Evolutionary conservation across 2,797 vertebrate genomes (phyloP).

Genomic region (Hyperoplus lanceolatus): DNA sequence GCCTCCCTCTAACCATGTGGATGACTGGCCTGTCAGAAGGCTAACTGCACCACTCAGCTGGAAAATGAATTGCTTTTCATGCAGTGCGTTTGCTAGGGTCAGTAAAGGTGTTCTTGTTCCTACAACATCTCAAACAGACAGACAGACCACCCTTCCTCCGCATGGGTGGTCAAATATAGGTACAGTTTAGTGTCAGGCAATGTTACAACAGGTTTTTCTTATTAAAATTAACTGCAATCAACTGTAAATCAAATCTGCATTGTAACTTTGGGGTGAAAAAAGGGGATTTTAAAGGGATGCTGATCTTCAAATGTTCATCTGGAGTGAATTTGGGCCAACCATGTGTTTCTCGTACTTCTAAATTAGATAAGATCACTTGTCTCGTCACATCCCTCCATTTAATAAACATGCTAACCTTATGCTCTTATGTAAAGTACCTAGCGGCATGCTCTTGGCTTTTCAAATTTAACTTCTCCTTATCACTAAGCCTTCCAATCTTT

Average conservation of each 20-base stretch:
- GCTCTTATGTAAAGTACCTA: constrained; percentile 24
- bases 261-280: background rate
- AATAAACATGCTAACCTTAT: constrained; percentile 19
- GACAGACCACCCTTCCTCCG: background rate
- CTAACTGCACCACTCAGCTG: constrained; percentile 61
- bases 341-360: background rate
- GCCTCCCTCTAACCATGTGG: constrained; percentile 43
- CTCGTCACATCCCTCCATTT: constrained; percentile 1
- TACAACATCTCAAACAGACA: constrained; percentile 5
- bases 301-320: background rate
- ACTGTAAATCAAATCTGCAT: background rate
- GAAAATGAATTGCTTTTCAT: constrained; percentile 64
- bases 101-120: background rate
- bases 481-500: constrained; percentile 13
- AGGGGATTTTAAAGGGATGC: background rate
- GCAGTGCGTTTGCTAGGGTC: constrained; percentile 4
- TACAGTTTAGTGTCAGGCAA: background rate
- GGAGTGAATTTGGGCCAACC: background rate
- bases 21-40: constrained; percentile 59
- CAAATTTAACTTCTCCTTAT: constrained; percentile 25
- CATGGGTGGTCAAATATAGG: background rate
- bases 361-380: constrained; percentile 9
- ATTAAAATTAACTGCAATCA: too few species aligned
- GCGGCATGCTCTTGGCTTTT: constrained; percentile 36
- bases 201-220: background rate